A percentile compares a stretch with the other conserved stretches of the same genome.
Conservation (phyloP, 2,797 vertebrate species). For the Pampus argenteus region DNA sequence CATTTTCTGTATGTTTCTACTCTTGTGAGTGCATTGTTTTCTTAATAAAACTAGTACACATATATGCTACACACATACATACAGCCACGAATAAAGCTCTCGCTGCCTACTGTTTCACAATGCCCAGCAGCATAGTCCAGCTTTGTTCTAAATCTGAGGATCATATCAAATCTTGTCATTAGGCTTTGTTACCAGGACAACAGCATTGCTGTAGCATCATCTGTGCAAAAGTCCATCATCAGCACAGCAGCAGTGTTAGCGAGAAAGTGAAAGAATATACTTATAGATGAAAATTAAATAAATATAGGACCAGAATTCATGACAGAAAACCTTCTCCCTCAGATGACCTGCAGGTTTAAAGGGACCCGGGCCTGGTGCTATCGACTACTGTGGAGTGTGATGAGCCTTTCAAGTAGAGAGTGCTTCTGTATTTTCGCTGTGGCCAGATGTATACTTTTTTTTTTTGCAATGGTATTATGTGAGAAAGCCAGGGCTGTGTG, state of each 20-base stretch:
- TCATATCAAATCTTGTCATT: conserved; percentile 76
- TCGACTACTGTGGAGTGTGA: conserved; percentile 22
- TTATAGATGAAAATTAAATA: conserved; percentile 43
- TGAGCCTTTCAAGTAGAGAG: conserved; percentile 39
- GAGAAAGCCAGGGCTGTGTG: conserved; percentile 56
- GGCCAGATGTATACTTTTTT: conserved; percentile 30
- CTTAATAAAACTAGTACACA: background rate
- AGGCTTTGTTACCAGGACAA: conserved; percentile 78
- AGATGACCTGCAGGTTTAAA: conserved; percentile 38
- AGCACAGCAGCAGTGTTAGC: conserved; percentile 14
- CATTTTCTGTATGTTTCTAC: background rate
- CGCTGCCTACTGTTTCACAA: conserved; percentile 40
- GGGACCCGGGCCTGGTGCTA: background rate
- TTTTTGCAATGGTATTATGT: conserved; percentile 38
- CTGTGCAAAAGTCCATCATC: conserved; percentile 41
- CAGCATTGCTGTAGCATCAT: conserved; percentile 49
- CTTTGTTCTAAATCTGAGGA: conserved; percentile 70
- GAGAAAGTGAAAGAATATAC: conserved; percentile 33
- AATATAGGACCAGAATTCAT: conserved; percentile 22
- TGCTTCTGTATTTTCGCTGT: conserved; percentile 23
- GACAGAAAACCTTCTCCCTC: conserved; percentile 19
- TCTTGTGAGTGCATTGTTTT: conserved; percentile 2
- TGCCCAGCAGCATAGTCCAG: conserved; percentile 55
- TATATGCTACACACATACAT: background rate
- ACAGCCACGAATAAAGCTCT: conserved; percentile 4